A percentile compares a stretch with the other conserved stretches of the same genome.
Evolutionary conservation across 2,888 invertebrate species (phyloP).

Genomic region (Megastigmus dorsalis): DNA sequence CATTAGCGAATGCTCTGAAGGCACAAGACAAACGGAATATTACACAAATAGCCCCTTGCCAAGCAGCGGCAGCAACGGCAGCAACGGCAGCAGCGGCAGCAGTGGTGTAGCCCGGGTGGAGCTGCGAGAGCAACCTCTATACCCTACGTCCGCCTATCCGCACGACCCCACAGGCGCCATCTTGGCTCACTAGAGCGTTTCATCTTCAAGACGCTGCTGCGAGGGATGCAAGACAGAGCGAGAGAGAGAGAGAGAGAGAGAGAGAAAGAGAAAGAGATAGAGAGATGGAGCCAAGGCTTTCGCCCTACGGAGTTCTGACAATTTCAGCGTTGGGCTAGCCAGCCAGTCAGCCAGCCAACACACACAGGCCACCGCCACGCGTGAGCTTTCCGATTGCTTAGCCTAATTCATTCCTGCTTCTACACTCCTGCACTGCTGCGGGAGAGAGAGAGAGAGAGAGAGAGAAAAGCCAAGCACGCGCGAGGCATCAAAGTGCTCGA

Average conservation of each 20-base stretch:
- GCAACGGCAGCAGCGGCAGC: slow-evolving; percentile 22
- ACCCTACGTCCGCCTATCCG: slow-evolving; percentile 50
- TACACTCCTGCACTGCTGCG: slow-evolving; percentile 49
- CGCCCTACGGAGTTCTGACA: slow-evolving; percentile 67
- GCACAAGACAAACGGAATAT: slow-evolving; percentile 75
- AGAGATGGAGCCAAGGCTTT: slow-evolving; percentile 51
- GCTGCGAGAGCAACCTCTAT: too few species aligned
- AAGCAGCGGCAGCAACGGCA: slow-evolving; percentile 38
- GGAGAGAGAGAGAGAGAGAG: not conserved
- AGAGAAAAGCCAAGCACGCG: slow-evolving; percentile 43
- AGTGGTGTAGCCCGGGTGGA: slow-evolving; percentile 20
- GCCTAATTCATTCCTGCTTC: slow-evolving; percentile 72
- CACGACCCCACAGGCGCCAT: slow-evolving; percentile 63
- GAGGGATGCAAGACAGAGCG: slow-evolving; percentile 57
- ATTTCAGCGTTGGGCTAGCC: slow-evolving; percentile 65
- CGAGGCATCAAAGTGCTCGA: slow-evolving; percentile 57
- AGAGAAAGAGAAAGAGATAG: slow-evolving; percentile 24
- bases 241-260: slow-evolving; percentile 53
- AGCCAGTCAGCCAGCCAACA: too few species aligned
- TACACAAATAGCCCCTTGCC: slow-evolving; percentile 72
- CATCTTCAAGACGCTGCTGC: slow-evolving; percentile 63
- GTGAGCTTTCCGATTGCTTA: slow-evolving; percentile 71
- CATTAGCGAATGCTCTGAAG: slow-evolving; percentile 74
- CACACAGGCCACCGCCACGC: too few species aligned
- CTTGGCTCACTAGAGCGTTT: slow-evolving; percentile 68